phyloP scores from a whole-genome alignment of 2,797 vertebrate species.

The Rousettus madagascariensis region DNA sequence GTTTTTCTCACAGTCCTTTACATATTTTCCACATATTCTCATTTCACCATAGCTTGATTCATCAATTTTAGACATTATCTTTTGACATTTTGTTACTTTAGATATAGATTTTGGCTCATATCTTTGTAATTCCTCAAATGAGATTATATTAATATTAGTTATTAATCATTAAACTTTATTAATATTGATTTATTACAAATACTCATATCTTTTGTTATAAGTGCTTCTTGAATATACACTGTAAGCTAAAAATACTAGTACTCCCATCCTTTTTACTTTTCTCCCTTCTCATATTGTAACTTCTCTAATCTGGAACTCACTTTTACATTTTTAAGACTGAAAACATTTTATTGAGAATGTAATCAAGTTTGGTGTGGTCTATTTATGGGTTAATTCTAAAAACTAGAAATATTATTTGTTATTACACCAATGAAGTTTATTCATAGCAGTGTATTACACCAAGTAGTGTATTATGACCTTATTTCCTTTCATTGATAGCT shows the following conservation, averaged over 20 bases:
- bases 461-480: background rate
- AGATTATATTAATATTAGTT: background rate
- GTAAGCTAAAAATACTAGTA: background rate
- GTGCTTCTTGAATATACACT: background rate
- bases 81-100: conserved; percentile 7
- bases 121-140: background rate
- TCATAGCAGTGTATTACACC: background rate
- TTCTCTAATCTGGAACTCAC: background rate
- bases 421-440: background rate
- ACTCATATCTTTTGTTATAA: background rate
- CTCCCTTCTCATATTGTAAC: background rate
- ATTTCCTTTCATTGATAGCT: conserved; percentile 30
- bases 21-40: background rate
- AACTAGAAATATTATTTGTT: conserved; percentile 24
- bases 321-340: conserved; percentile 44
- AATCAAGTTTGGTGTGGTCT: conserved; percentile 7
- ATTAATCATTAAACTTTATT: background rate
- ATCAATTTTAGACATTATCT: background rate
- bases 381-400: conserved; percentile 3
- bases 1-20: background rate
- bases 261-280: background rate
- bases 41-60: background rate
- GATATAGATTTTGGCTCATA: background rate
- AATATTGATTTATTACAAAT: background rate
- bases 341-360: conserved; percentile 7